These are phyloP conservation scores for Bradypus variegatus DNA, from an alignment of 2,797 vertebrate species.

Conservation along the genomic window DNA sequence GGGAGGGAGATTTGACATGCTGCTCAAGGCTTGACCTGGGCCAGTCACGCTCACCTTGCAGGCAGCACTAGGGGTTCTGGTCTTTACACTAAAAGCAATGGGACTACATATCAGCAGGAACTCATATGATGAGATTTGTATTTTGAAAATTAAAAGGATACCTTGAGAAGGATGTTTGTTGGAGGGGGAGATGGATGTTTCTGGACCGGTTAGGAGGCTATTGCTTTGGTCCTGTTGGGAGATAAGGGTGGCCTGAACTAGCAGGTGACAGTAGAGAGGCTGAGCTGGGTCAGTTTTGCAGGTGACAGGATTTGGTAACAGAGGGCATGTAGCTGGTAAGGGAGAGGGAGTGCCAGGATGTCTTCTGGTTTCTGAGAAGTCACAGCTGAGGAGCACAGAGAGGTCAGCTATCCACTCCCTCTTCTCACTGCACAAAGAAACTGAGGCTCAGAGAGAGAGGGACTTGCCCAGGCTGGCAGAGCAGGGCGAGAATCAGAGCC, in stretches of 20 bases:
- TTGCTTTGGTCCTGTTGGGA: neutral
- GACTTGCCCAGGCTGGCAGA: neutral
- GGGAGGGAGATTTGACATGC: neutral
- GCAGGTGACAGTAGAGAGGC: neutral
- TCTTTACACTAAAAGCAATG: neutral
- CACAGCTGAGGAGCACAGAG: neutral
- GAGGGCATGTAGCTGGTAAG: neutral
- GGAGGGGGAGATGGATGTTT: neutral
- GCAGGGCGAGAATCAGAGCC: neutral
- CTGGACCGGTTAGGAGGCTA: neutral
- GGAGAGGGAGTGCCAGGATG: accelerated
- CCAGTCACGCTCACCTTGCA: neutral
- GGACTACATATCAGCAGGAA: neutral
- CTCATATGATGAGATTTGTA: neutral
- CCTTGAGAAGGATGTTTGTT: neutral
- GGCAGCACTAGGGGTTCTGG: neutral
- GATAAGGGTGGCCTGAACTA: neutral
- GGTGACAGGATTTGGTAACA: neutral
- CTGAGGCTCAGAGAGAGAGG: neutral
- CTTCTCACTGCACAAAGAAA: neutral
- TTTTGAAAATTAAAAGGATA: conserved; percentile 29
- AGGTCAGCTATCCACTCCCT: neutral
- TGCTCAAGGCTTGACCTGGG: accelerated
- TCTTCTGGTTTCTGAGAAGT: neutral
- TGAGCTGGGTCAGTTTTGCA: neutral